These are phyloP conservation scores for Australoheros scitulus DNA, from an alignment of 2,113 vertebrate species.

Conservation along the genomic window DNA sequence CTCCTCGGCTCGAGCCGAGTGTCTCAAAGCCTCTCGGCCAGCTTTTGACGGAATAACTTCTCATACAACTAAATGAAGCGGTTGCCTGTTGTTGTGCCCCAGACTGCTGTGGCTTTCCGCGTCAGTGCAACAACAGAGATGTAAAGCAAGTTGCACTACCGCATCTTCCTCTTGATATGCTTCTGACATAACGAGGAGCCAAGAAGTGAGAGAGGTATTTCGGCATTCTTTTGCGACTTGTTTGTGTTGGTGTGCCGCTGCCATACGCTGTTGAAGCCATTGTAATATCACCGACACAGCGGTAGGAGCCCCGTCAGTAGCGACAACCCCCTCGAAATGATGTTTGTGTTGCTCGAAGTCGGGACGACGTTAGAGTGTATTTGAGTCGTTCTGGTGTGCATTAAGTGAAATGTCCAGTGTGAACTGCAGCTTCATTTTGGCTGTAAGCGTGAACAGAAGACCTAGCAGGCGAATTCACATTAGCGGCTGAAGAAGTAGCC, in stretches of 20 bases:
- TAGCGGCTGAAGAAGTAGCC: constrained; percentile 18
- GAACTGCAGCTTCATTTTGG: background rate
- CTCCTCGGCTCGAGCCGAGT: constrained; percentile 12
- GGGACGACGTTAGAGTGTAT: background rate
- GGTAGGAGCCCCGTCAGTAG: background rate
- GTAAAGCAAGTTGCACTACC: constrained; percentile 58
- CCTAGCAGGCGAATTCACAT: background rate
- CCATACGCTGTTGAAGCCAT: background rate
- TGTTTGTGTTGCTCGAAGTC: background rate
- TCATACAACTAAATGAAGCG: constrained; percentile 31
- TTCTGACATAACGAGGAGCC: constrained; percentile 65
- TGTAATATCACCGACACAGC: background rate
- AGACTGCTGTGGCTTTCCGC: constrained; percentile 41
- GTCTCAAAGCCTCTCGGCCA: background rate
- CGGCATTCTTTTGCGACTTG: constrained; percentile 39
- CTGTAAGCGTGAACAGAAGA: background rate
- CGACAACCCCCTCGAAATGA: background rate
- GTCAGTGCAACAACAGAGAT: constrained; percentile 61
- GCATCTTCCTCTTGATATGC: constrained; percentile 65
- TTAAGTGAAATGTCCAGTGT: background rate
- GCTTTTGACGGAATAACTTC: constrained; percentile 57
- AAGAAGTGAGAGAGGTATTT: constrained; percentile 72
- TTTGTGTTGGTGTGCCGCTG: constrained; percentile 7
- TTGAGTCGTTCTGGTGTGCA: background rate
- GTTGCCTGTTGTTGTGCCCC: constrained; percentile 34